Base-by-base conservation (phyloP, 2,888 invertebrate genomes). In the Hylaea fasciaria region DNA sequence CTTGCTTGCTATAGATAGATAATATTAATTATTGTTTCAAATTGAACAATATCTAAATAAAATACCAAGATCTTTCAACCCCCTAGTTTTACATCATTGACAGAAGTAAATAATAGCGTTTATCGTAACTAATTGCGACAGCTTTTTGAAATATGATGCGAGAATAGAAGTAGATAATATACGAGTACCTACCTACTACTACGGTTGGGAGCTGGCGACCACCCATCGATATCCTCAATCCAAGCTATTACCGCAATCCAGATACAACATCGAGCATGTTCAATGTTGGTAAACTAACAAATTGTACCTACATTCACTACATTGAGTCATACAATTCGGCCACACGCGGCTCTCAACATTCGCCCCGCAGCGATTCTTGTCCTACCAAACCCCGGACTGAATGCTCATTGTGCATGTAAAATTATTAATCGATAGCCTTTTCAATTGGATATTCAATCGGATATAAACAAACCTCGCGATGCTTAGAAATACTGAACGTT, bases 391-490 rank as follows among this genome's bases (percentile, higher is more conserved):
- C 16, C 16, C 13, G 17, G 16, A 47, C 11, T 85, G 78, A 86
- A 86, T 87, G 81, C 80, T 73, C 82, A 87, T 87, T 90, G 88
- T 87, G 72, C 71, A 66, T 57, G 59, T 64, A 63, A 76, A 74
- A 81, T 82, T 81, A 81, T 83, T 77, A 71, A 77, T 70, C 80
- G 79, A 82, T 85, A 78, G 82, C 77, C 77, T 76, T 83, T 87
- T 85, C 85, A 87, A 88, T 83, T 65, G 70, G 56, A 61, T 48
- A 60, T 69, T 65, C 64, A 65, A 68, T 66, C 62, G 64, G 40
- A 51, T 46, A 64, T 62, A 58, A 64, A 64, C 61, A 68, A 62
- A 60, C 47, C 22, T 51, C n/a, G 41, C 48, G 43, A 47, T 44
- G 61, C 44, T 60, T 62, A 60, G 61, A 67, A 39, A 61, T 59